Base-by-base conservation (phyloP, 2,113 vertebrate genomes). In the Saguinus imperator region DNA sequence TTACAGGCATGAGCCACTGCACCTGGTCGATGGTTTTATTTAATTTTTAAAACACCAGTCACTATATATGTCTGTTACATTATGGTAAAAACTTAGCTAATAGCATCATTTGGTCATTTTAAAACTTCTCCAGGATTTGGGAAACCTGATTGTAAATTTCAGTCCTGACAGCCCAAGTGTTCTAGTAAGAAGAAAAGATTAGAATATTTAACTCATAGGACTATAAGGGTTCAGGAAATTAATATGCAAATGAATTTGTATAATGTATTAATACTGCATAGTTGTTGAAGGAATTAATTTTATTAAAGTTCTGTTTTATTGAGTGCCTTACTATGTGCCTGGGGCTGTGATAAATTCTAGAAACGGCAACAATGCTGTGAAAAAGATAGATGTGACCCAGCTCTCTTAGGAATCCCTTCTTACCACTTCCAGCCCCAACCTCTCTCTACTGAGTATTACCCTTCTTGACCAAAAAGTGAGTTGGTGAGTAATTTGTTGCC, bases 81-180 rank as follows among this genome's bases (percentile, higher is more conserved):
- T 94, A 87, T 89, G 89, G 45, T 91, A 17, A 80, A 91, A 86
- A 45, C 20, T 70, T 64, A 89, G 61, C 16, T 25, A 72, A 58
- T 86, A 40, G 9, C 86, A 66, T 79, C 18, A 32, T 92, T 57
- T 76, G 40, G 18, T 86, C 40, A 86, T 90, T 83, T 94, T 32
- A 87, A 95, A 93, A 52, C 50, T 80, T 77, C 50, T n/a, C 83
- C 85, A n/a, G 64, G 21, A 89, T 80, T 90, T 94, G 77, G 94
- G 70, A 91, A 88, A 88, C 4, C 55, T 93, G 70, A 83, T 17
- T 91, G 87, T 87, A 72, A 84, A 81, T 93, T 91, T 55, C n/a
- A 95, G 14, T 88, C 58, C 27, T n/a, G 77, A 75, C 43, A 91
- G 25, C 8, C 57, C 66, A 82, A 17, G 50, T 52, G 37, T 48